These are phyloP conservation scores for Seira sanloemensis DNA, from an alignment of 2,888 invertebrate species.

Conservation along the genomic window DNA sequence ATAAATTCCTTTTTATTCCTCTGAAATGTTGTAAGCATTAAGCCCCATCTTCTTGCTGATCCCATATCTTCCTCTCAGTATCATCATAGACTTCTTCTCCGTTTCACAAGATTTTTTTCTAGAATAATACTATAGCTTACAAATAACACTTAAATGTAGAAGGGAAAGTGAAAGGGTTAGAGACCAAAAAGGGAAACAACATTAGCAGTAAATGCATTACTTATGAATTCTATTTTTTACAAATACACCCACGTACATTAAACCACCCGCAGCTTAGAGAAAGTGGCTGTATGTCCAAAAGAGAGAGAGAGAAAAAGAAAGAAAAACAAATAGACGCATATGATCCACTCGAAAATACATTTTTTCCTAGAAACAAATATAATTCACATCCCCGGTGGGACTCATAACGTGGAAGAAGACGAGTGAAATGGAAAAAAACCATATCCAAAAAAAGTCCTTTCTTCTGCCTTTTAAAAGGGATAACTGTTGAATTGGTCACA, in stretches of 20 bases:
- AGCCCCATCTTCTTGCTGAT: constrained; percentile 26
- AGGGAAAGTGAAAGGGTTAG: not conserved
- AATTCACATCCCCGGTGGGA: constrained; percentile 70
- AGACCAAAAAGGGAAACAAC: not conserved
- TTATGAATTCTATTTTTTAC: not conserved
- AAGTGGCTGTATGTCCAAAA: not conserved
- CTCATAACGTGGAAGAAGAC: constrained; percentile 68
- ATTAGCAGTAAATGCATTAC: not conserved
- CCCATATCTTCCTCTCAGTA: constrained; percentile 18
- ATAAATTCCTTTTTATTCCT: not conserved
- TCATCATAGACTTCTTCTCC: not conserved
- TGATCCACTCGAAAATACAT: constrained; percentile 10
- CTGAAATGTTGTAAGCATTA: not conserved
- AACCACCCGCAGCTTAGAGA: not conserved
- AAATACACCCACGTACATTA: not conserved
- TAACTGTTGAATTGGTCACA: constrained; percentile 42
- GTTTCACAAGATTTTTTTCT: constrained; percentile 3
- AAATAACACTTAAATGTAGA: not conserved
- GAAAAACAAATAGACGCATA: not conserved
- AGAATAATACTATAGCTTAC: constrained; percentile 34
- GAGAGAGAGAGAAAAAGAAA: too few relatives aligned
- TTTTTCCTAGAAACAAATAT: constrained; percentile 56
- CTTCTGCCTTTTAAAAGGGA: constrained; percentile 23
- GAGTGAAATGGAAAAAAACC: constrained; percentile 27
- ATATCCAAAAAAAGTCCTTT: not conserved